Evolutionary conservation across 1,140 invertebrate genomes (phyloP), one percentile per base, ranked within the genome.

Genomic region (Trichoplusia ni): DNA sequence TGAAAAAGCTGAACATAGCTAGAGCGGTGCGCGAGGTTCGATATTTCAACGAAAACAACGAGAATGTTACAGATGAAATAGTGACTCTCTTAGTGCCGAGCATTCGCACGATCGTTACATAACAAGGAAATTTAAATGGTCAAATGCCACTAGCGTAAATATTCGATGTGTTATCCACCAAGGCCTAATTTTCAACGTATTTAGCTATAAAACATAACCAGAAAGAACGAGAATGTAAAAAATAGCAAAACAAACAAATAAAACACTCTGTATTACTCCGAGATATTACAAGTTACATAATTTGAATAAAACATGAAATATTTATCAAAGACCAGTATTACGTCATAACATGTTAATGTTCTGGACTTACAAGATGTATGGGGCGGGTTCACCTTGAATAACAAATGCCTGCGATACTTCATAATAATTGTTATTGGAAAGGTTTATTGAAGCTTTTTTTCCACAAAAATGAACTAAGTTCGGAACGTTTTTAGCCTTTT

Each of bases 261-360:
- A 69, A 63, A 64, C 47, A 64, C 60, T 65, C 62, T 70, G 58
- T 70, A 65, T 59, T 6, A 33, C 54, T 18, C 11, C 33, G 7
- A 46, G 27, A 35, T 61, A 59, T 71, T 64, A 40, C n/a, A 60
- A 53, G 33, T 71, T 66, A 49, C 66, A 71, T 69, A 69, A 69
- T 70, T 70, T 78, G 75, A 75, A 75, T 78, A 75, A 64, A 60
- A 72, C 75, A 77, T 77, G 72, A 71, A 77, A 77, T 77, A 75
- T 75, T 77, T 72, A 77, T 70, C 67, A 70, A 73, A 65, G 60
- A 46, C 56, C 16, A 16, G 38, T 58, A 40, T n/a, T n/a, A 40
- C 13, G 16, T 53, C 47, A 23, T 37, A n/a, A n/a, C n/a, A 54
- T 54, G 51, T 8, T 25, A 54, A 54, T 54, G 21, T 54, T 44